A percentile compares a stretch with the other conserved stretches of the same genome.
Evolutionary conservation across 2,797 vertebrate species (phyloP).

Genomic region (Mus caroli): DNA sequence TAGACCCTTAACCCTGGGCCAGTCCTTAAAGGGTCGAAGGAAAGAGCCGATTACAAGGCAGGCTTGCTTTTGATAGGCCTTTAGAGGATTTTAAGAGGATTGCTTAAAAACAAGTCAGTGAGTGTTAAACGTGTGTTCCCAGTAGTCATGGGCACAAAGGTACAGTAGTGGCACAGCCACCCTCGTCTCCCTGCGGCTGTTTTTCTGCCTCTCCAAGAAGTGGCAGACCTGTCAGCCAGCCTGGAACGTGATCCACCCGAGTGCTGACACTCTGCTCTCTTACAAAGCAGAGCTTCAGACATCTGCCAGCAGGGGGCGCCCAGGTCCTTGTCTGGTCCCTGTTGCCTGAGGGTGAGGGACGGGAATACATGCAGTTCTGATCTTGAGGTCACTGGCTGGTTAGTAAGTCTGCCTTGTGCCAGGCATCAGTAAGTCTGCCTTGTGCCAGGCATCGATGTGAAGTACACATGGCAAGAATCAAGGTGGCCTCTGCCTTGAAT

Average conservation of each 20-base stretch:
- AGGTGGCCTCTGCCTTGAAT: background rate
- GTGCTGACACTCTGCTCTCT: background rate
- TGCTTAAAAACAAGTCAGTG: background rate
- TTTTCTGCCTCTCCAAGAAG: background rate
- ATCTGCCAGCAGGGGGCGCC: background rate
- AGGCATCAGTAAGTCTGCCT: background rate
- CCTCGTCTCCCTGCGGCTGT: background rate
- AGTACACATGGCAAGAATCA: fast-evolving
- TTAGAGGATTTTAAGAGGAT: background rate
- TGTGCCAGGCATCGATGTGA: background rate
- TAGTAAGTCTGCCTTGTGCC: background rate
- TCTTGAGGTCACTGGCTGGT: background rate
- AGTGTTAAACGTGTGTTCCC: background rate
- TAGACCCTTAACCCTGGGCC: background rate
- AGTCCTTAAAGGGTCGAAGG: background rate
- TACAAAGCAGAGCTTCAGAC: background rate
- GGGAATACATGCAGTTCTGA: background rate
- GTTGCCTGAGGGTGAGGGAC: background rate
- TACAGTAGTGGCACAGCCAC: background rate
- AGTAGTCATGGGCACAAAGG: background rate
- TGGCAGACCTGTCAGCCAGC: background rate
- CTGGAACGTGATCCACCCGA: fast-evolving
- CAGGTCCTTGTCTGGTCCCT: background rate
- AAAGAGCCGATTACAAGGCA: background rate
- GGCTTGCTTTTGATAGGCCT: background rate